A percentile compares a stretch with the other conserved stretches of the same genome.
Evolutionary conservation across 2,888 invertebrate genomes (phyloP).

Genomic region (Lampropteryx suffumata): DNA sequence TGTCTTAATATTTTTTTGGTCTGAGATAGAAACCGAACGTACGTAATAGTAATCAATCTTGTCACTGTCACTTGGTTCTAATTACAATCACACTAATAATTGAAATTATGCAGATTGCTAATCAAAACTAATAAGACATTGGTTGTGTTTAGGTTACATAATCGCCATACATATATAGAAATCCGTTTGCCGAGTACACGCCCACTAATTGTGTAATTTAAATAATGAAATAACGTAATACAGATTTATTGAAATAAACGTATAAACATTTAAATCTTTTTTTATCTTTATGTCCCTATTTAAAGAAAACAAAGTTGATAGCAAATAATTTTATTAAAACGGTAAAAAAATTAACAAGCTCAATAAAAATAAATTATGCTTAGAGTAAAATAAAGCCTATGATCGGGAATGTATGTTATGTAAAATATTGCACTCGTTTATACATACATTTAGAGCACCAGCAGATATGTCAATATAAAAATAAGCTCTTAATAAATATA

Average conservation of each 20-base stretch:
- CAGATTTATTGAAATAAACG: constrained; percentile 23
- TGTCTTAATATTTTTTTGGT: too few relatives aligned
- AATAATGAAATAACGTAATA: background rate
- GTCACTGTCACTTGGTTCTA: too few relatives aligned
- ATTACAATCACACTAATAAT: too few relatives aligned
- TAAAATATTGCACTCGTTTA: constrained; percentile 28
- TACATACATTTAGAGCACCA: constrained; percentile 35
- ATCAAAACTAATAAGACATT: too few relatives aligned
- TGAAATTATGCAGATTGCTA: too few relatives aligned
- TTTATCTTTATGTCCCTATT: background rate
- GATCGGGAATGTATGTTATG: constrained; percentile 29
- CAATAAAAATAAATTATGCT: constrained; percentile 24
- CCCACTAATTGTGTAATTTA: background rate
- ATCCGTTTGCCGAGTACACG: too few relatives aligned
- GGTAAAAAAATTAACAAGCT: constrained; percentile 38
- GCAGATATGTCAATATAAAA: constrained; percentile 31
- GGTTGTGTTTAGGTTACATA: too few relatives aligned
- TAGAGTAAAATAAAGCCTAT: constrained; percentile 20
- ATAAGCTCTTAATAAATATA: background rate
- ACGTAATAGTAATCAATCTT: too few relatives aligned
- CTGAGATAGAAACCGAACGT: too few relatives aligned
- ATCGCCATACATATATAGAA: too few relatives aligned
- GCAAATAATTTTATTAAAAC: constrained; percentile 34
- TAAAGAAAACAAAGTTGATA: constrained; percentile 3
- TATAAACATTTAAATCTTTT: constrained; percentile 1